Conservation (phyloP, 2,888 invertebrate genomes). For the Andricus curvator region DNA sequence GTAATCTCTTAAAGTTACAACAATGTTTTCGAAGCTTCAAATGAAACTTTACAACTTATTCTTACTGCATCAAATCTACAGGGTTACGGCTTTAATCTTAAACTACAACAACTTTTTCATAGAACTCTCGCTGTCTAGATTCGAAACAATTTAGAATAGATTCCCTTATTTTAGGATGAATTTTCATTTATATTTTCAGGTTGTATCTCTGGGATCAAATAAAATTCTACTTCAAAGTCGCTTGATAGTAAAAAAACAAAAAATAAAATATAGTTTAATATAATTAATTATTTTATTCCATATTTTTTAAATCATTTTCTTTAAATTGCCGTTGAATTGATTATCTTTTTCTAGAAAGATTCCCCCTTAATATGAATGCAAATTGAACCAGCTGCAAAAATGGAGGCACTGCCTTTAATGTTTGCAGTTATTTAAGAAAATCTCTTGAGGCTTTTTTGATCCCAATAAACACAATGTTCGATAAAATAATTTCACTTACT, state of each 20-base stretch:
- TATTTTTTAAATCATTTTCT: not conserved
- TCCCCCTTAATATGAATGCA: not conserved
- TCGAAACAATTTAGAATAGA: conserved; percentile 31
- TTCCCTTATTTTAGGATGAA: conserved; percentile 12
- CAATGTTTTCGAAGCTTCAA: not conserved
- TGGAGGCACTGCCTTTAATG: not conserved
- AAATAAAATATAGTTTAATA: not conserved
- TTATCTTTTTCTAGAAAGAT: not conserved
- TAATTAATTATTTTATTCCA: too few relatives aligned
- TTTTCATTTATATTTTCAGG: conserved; percentile 15
- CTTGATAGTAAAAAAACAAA: too few relatives aligned
- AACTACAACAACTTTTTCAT: conserved; percentile 25
- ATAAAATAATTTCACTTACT: not conserved
- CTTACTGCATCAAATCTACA: conserved; percentile 27
- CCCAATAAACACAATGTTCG: not conserved
- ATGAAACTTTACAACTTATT: conserved; percentile 31
- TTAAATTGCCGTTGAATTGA: not conserved
- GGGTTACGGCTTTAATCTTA: not conserved
- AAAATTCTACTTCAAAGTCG: not conserved
- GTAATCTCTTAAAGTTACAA: not conserved
- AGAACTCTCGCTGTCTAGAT: conserved; percentile 21
- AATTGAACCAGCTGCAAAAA: not conserved
- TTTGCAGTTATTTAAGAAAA: not conserved
- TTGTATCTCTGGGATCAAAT: not conserved
- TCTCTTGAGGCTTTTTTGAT: not conserved